Base-by-base conservation (phyloP, 2,113 vertebrate genomes). In the Numida meleagris region DNA sequence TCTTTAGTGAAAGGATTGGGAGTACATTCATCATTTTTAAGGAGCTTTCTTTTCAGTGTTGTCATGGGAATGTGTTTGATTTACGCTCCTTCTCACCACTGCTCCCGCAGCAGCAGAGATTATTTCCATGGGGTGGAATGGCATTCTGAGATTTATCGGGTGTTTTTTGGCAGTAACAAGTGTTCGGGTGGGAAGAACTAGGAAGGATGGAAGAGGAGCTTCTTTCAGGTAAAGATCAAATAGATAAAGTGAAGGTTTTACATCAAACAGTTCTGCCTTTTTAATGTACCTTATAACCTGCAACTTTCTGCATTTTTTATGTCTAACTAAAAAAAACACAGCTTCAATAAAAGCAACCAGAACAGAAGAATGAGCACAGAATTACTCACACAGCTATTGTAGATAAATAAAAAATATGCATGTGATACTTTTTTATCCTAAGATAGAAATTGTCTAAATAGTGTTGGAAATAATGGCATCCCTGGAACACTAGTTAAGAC, bases 21-120 rank as follows among this genome's bases (percentile, higher is more conserved):
- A 68, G 46, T 33, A 73, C 50, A 95, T 96, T 80, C 4, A 96
- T 96, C 75, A 93, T 94, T 94, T 95, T 94, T 94, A 95, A 94
- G 80, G 25, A 80, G 42, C 16, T 93, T 89, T 90, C 31, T 62
- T 90, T 94, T 82, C 82, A 90, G 74, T 78, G 57, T 45, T 24
- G 10, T 53, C 94, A 93, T n/a, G 86, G 91, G 89, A 96, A 96
- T 59, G 42, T 82, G 50, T 78, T 82, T 97, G 87, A 96, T 96
- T 95, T 97, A 94, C 77, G 83, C 33, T 70, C 50, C 66, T 79
- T 95, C 81, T 92, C 74, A 66, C 45, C 51, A 66, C 3, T 83
- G 34, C 29, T 94, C 50, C 79, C 79, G 61, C 59, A 92, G 89
- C 18, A 76, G 25, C 31, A 23, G 72, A 83, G 50, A 86, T 67